Evolutionary conservation across 2,888 invertebrate species (phyloP).

Genomic region (Pheosia gnoma): DNA sequence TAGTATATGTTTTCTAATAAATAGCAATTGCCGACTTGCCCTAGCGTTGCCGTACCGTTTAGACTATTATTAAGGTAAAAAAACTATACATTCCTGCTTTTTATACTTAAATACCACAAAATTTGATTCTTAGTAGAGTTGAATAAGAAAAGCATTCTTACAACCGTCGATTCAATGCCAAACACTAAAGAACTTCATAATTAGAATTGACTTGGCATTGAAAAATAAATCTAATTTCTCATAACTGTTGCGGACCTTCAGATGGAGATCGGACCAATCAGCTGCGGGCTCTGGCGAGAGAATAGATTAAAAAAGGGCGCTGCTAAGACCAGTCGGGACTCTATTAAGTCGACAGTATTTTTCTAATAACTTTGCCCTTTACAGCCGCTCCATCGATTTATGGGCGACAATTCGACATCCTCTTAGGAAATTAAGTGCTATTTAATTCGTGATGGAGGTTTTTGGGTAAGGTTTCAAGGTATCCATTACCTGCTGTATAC

Average conservation of each 20-base stretch:
- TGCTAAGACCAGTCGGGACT: neutral
- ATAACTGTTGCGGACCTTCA: neutral
- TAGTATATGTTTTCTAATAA: too few species aligned
- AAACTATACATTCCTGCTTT: too few species aligned
- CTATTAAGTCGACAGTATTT: neutral
- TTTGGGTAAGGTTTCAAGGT: neutral
- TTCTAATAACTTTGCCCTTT: constrained; percentile 4
- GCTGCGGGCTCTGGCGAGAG: neutral
- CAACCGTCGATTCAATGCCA: neutral
- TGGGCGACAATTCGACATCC: neutral
- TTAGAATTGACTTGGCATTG: neutral
- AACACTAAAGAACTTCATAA: neutral
- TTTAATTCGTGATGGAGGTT: neutral
- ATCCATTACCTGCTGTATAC: neutral
- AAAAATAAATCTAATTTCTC: constrained; percentile 1
- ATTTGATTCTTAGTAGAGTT: too few species aligned
- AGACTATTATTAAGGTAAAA: too few species aligned
- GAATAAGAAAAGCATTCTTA: neutral
- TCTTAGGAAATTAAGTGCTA: constrained; percentile 1
- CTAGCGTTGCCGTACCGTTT: too few species aligned
- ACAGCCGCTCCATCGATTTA: constrained; percentile 1
- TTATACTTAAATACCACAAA: too few species aligned
- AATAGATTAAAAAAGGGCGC: constrained; percentile 1
- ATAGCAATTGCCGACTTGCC: too few species aligned
- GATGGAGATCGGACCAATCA: neutral